Percentiles rank a stretch among this genome's conserved stretches.
Conservation (phyloP, 2,888 invertebrate species). For the Caenorhabditis sp. region DNA sequence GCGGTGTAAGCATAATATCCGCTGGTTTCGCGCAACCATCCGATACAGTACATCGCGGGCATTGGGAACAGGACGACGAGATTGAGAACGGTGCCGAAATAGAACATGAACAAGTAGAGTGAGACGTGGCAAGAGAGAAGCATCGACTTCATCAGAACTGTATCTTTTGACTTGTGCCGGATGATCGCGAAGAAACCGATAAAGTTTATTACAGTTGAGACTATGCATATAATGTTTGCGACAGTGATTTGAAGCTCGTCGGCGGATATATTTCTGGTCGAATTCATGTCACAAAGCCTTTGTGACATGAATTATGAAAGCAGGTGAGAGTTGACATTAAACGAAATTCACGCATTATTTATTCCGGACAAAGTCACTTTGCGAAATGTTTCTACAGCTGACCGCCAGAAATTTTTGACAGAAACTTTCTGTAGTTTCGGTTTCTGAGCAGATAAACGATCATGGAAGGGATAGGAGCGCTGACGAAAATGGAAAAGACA, state of each 20-base stretch:
- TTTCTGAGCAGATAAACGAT: background rate
- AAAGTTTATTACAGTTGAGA: background rate
- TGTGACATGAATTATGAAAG: no score
- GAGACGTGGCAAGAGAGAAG: background rate
- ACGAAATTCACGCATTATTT: no score
- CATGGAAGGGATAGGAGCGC: background rate
- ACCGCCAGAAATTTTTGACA: background rate
- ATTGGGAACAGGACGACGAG: slow-evolving; percentile 13
- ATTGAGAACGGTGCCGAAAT: slow-evolving; percentile 6
- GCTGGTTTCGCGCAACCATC: background rate
- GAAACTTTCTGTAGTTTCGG: background rate
- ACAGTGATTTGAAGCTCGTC: background rate
- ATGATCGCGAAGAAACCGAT: background rate
- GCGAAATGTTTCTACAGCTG: background rate
- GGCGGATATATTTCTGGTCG: background rate
- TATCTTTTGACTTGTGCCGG: background rate
- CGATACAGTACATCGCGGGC: slow-evolving; percentile 11
- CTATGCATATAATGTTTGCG: background rate
- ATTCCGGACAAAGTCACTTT: no score
- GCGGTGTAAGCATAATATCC: background rate
- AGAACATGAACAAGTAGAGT: background rate
- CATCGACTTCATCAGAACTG: background rate
- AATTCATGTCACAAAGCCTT: background rate
- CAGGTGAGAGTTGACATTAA: background rate
- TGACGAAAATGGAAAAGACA: background rate